Conservation (phyloP, 2,888 invertebrate genomes). For the Nomada fabriciana region DNA sequence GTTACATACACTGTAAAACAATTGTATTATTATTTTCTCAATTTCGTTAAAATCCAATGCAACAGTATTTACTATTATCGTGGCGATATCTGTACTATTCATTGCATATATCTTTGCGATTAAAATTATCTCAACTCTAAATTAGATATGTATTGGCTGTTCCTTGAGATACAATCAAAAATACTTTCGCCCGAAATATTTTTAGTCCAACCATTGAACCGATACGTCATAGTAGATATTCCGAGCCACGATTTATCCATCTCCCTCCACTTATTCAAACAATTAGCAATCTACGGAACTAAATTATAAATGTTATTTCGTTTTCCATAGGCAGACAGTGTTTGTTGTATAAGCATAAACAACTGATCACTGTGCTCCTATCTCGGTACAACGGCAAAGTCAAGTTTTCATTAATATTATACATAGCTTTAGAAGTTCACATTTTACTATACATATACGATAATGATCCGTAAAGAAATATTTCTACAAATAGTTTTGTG, state of each 20-base stretch:
- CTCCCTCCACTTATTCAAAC: neutral
- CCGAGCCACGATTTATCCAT: neutral
- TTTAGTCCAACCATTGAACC: neutral
- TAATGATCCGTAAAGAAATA: neutral
- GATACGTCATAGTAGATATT: neutral
- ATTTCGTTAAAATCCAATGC: too few species aligned
- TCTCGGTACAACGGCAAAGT: too few species aligned
- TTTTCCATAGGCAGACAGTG: neutral
- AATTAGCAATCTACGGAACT: neutral
- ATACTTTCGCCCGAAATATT: neutral
- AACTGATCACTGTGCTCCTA: too few species aligned
- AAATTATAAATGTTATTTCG: neutral
- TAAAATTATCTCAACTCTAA: neutral
- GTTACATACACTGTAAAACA: too few species aligned
- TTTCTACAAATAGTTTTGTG: neutral
- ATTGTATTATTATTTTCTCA: too few species aligned
- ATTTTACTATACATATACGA: neutral
- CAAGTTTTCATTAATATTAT: neutral
- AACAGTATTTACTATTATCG: neutral
- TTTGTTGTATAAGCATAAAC: neutral
- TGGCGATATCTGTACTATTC: neutral
- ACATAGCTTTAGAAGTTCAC: neutral
- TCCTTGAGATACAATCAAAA: neutral
- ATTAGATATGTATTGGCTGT: neutral
- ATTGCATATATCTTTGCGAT: neutral